These are phyloP conservation scores for Cuculus canorus DNA, from an alignment of 2,797 vertebrate genomes.

Conservation along the genomic window DNA sequence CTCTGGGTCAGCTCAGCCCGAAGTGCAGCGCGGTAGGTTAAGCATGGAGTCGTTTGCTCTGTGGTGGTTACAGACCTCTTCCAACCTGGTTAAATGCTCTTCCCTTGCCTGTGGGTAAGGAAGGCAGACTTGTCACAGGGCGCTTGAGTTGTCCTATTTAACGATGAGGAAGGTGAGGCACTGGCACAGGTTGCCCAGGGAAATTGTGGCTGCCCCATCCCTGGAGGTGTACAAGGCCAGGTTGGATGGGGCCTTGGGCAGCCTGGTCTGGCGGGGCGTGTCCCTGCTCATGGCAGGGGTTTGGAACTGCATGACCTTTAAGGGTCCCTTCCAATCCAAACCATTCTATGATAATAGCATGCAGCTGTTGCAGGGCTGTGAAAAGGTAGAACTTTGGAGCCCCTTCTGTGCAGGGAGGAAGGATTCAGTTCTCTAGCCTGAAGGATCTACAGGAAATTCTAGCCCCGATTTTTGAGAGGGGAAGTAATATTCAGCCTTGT, in stretches of 20 bases:
- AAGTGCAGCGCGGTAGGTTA: fast-evolving
- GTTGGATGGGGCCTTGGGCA: no score
- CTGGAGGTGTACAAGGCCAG: no score
- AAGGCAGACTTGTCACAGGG: fast-evolving
- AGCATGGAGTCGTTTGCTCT: fast-evolving
- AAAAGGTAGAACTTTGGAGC: fast-evolving
- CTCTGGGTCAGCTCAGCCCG: fast-evolving
- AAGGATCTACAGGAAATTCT: neutral
- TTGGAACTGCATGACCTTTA: no score
- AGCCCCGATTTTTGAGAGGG: neutral
- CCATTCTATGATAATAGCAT: no score
- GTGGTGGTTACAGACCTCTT: fast-evolving
- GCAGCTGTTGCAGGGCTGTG: fast-evolving
- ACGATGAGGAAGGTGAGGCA: no score
- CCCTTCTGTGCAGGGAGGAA: fast-evolving
- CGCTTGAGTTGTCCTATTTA: fast-evolving
- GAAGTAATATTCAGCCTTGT: neutral
- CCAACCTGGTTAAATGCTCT: fast-evolving
- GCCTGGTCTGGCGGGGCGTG: no score
- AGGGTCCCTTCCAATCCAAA: no score
- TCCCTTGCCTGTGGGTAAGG: fast-evolving
- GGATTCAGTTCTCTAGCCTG: neutral
- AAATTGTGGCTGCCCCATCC: no score
- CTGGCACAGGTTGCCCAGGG: no score
- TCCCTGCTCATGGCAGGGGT: no score